Evolutionary conservation across 1,140 invertebrate genomes (phyloP), one percentile per base, ranked within the genome.

Genomic region (Drosophila aff.): DNA sequence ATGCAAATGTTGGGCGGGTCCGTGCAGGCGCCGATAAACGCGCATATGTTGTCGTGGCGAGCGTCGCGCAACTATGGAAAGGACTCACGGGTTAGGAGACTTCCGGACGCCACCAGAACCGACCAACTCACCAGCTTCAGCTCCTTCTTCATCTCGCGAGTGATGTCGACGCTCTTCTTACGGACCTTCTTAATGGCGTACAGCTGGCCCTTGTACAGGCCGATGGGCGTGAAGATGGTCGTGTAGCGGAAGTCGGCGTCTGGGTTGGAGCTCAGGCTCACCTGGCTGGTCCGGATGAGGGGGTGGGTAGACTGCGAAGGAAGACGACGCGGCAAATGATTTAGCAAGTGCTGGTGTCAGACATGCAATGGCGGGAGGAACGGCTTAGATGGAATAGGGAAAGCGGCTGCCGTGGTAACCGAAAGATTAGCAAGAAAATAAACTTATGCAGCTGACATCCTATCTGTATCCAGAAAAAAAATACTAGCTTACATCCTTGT

Each of bases 11-110:
- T 96, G 0, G 97, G 96, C 5, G 97, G 96, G 80, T 98, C 97
- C 11, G 97, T 97, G 90, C 97, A 98, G n/a, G 97, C 97, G 50
- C 98, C 98, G 55, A 99, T 97, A 87, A 99, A 99, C 1, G 96
- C 96, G 90, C 98, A 98, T 44, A 99, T 94, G 92, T 99, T 98
- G 90, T 98, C 97, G 83, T 98, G 97, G 21, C 97, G 95, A 18
- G 98, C 93, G 93, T 99, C 97, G 59, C 97, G 93, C 94, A 99
- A 96, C 97, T 98, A 26, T 16, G n/a, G 16, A 4, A 18, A n/a
- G 7, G 15, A 0, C 15, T 23, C 9, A 47, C 16, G 10, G 43
- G 0, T 55, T 13, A 23, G 8, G 28, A 8, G 18, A 10, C 31
- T 46, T 57, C 52, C 9, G 16, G 28, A 16, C 10, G 4, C 36